Evolutionary conservation across 2,888 invertebrate species (phyloP).

Genomic region (Sabellastarte sp.): DNA sequence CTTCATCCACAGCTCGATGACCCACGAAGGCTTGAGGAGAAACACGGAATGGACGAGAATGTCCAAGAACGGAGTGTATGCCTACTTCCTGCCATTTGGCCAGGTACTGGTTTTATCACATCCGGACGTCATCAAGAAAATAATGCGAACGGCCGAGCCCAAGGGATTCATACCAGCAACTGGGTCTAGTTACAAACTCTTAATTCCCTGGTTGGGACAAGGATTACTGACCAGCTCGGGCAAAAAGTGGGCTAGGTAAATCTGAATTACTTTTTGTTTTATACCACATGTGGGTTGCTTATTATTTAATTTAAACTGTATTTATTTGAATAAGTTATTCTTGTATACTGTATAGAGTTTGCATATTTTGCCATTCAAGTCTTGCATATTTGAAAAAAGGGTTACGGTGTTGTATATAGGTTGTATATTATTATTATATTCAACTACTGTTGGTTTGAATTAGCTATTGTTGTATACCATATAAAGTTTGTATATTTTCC

Average conservation of each 20-base stretch:
- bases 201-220: not conserved
- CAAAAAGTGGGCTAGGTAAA: conserved; percentile 1
- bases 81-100: not conserved
- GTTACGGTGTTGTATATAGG: no score
- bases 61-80: not conserved
- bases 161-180: not conserved
- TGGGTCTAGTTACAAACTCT: not conserved
- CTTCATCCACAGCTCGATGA: not conserved
- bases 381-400: no score
- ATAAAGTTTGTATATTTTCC: no score
- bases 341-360: no score
- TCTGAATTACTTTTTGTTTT: no score
- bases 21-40: not conserved
- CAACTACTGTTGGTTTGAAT: no score
- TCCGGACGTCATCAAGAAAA: not conserved
- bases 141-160: not conserved
- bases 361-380: no score
- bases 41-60: not conserved
- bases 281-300: no score
- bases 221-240: not conserved
- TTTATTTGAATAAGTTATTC: no score
- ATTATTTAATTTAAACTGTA: no score
- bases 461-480: no score
- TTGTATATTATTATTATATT: no score
- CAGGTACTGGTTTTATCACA: not conserved